A percentile compares a stretch with the other conserved stretches of the same genome.
Conservation (phyloP, 2,888 invertebrate species). For the Stenodera caucasica region DNA sequence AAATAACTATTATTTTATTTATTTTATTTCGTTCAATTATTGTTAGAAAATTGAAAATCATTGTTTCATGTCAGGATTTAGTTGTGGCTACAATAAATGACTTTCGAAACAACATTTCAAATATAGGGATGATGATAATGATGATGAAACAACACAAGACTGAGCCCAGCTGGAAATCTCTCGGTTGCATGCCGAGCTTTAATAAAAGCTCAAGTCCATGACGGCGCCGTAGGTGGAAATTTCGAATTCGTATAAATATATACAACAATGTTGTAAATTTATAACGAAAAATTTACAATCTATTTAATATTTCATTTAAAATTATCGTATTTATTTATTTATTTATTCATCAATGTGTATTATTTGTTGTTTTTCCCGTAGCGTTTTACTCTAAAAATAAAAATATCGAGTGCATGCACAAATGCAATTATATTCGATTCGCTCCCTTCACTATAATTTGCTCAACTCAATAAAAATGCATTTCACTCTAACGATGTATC, state of each 20-base stretch:
- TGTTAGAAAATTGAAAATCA: neutral
- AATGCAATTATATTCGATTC: slow-evolving; percentile 6
- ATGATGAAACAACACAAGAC: slow-evolving; percentile 15
- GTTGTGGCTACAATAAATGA: slow-evolving; percentile 1
- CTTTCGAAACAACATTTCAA: neutral
- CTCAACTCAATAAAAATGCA: slow-evolving; percentile 8
- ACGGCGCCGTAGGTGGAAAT: slow-evolving; percentile 10
- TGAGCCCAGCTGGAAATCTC: slow-evolving; percentile 25
- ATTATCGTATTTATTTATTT: neutral
- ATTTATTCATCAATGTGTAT: too few relatives aligned
- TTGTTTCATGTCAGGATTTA: slow-evolving; percentile 4
- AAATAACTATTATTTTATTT: neutral
- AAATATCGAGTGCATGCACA: neutral
- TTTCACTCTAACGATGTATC: slow-evolving; percentile 2
- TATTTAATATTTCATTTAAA: neutral
- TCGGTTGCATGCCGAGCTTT: slow-evolving; percentile 22
- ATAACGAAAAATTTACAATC: neutral
- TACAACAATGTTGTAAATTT: neutral
- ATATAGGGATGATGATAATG: slow-evolving; percentile 5
- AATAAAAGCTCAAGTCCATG: slow-evolving; percentile 20
- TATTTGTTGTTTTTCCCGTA: too few relatives aligned
- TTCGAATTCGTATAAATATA: slow-evolving; percentile 2
- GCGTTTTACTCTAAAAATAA: too few relatives aligned
- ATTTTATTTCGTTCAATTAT: too few relatives aligned
- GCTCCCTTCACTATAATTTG: slow-evolving; percentile 6